Conservation (phyloP, 2,113 vertebrate genomes). For the Plotosus lineatus region DNA sequence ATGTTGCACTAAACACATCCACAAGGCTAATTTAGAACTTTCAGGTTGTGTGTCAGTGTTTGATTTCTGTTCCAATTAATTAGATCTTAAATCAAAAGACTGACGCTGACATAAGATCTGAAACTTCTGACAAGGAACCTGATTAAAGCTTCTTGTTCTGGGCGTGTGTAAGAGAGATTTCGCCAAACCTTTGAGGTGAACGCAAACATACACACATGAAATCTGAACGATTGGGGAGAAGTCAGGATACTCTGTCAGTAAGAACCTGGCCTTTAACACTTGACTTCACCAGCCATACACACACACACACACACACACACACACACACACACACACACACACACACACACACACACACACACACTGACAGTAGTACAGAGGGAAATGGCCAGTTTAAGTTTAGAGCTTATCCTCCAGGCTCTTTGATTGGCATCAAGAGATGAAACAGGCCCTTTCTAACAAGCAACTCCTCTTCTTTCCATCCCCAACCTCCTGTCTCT, state of each 20-base stretch:
- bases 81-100: conserved; percentile 49
- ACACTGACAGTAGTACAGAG: not conserved
- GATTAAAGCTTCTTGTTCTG: conserved; percentile 47
- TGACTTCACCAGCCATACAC: conserved; percentile 7
- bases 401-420: conserved; percentile 41
- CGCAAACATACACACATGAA: not conserved
- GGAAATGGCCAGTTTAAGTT: conserved; percentile 41
- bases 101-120: conserved; percentile 7
- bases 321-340: conserved; percentile 4
- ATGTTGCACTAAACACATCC: conserved; percentile 27
- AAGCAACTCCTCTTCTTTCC: conserved; percentile 35
- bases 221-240: not conserved
- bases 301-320: conserved; percentile 5
- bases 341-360: conserved; percentile 7
- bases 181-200: conserved; percentile 13
- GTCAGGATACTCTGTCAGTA: conserved; percentile 21
- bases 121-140: conserved; percentile 45
- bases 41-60: conserved; percentile 34
- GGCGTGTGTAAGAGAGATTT: not conserved
- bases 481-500: not conserved
- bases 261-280: conserved; percentile 21
- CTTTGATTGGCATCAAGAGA: conserved; percentile 55
- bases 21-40: conserved; percentile 37
- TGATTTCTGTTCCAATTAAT: conserved; percentile 38
- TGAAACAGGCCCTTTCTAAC: conserved; percentile 52